Base-by-base conservation (phyloP, 2,113 vertebrate genomes). In the Daboia siamensis region DNA sequence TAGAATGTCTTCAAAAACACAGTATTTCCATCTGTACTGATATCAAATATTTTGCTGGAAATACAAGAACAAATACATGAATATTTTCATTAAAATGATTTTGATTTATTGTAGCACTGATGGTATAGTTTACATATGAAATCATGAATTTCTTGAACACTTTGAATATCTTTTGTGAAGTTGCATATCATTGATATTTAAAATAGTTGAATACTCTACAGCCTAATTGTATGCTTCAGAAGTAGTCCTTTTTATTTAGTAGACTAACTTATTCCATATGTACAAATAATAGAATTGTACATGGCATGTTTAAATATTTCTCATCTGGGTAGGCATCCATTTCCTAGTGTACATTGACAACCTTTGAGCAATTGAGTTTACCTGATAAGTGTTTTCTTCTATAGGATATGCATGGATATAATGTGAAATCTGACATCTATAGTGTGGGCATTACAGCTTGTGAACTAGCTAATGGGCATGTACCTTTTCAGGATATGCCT, bases 391-490 rank as follows among this genome's bases (percentile, higher is more conserved):
- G 52, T 94, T 96, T 94, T 96, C 61, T 93, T 94, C 92, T 94
- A 55, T 91, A 99, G 99, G 99, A 99, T 97, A 98, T 99, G 95
- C 98, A 98, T 94, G 99, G 99, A 54, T 99, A 99, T 92, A 99
- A 98, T 89, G 98, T 99, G 89, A 99, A 99, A 96, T 99, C 99
- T 1, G 99, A 99, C 94, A 99, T 99, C 96, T 99, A 99, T 97
- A 99, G 99, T 94, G 97, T 99, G 96, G 99, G 99, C 21, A 99
- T 99, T 48, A 98, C 98, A 95, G 99, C 98, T 5, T 99, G 99
- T 97, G 99, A 99, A 97, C 96, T 99, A 96, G 99, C 99, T 95
- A 99, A 98, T 57, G 99, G 99, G 93, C 97, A 98, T 4, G 98
- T 99, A 92, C 99, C 99, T 44, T 99, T 99, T 97, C 99, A 99